A percentile compares a stretch with the other conserved stretches of the same genome.
Conservation (phyloP, 2,113 vertebrate species). For the Cyrtonyx montezumae region DNA sequence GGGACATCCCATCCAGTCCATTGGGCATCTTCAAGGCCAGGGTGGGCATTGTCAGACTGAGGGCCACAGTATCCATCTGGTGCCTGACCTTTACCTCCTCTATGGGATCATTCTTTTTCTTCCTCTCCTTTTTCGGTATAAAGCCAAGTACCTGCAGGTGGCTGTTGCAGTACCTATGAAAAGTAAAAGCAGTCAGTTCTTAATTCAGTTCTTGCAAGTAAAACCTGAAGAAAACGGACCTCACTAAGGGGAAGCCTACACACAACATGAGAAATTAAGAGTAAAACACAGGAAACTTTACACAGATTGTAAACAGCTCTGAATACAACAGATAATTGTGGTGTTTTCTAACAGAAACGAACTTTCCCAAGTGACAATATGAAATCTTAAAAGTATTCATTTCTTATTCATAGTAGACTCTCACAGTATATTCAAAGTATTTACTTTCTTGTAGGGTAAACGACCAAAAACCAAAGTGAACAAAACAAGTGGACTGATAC, state of each 20-base stretch:
- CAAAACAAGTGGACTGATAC: not conserved
- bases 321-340: not conserved
- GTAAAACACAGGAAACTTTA: not conserved
- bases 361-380: not conserved
- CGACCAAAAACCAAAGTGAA: not conserved
- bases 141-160: conserved; percentile 99
- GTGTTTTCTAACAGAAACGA: not conserved
- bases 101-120: conserved; percentile 97
- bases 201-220: not conserved
- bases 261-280: not conserved
- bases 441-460: not conserved
- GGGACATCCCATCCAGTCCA: conserved; percentile 92
- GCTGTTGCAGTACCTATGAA: conserved; percentile 97
- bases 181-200: conserved; percentile 31
- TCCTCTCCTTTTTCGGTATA: conserved; percentile 99
- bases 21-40: conserved; percentile 94
- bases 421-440: not conserved
- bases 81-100: conserved; percentile 92
- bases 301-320: not conserved
- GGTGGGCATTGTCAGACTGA: conserved; percentile 94
- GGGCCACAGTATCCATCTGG: conserved; percentile 93
- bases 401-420: not conserved
- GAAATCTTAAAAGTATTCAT: not conserved
- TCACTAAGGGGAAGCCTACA: not conserved
- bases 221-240: not conserved